A percentile compares a stretch with the other conserved stretches of the same genome.
These are phyloP conservation scores for Tanytarsus gracilentus DNA, from an alignment of 2,888 invertebrate species.

Conservation along the genomic window DNA sequence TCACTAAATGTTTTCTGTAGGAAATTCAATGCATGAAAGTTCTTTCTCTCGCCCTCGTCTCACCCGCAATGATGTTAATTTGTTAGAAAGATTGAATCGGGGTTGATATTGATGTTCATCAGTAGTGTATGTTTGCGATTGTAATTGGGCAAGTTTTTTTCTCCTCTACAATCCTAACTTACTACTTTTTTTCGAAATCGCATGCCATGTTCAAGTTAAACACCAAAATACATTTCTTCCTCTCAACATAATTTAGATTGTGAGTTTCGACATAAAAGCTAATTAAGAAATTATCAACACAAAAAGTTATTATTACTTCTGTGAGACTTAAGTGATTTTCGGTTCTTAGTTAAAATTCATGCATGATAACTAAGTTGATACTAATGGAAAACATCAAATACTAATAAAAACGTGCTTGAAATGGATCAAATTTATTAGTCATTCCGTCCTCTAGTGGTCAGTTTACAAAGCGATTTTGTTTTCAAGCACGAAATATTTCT, in stretches of 20 bases:
- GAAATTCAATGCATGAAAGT: constrained; percentile 1
- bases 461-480: no score
- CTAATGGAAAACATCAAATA: no score
- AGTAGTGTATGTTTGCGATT: not conserved
- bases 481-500: no score
- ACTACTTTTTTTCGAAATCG: not conserved
- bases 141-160: constrained; percentile 4
- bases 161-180: not conserved
- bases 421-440: no score
- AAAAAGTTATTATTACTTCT: not conserved
- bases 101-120: not conserved
- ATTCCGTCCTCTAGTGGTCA: no score
- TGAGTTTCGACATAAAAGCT: not conserved
- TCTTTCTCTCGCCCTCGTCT: constrained; percentile 1
- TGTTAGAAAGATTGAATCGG: constrained; percentile 13
- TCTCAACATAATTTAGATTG: not conserved
- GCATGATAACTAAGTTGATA: no score
- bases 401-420: no score
- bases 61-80: constrained; percentile 24
- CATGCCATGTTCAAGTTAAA: not conserved
- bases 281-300: constrained; percentile 10
- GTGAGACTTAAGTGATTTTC: no score
- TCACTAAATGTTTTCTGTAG: not conserved
- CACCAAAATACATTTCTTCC: not conserved
- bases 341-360: no score